Percentiles rank a stretch among this genome's conserved stretches.
Conservation (phyloP, 2,113 vertebrate species). For the Zosterops hypoxanthus region DNA sequence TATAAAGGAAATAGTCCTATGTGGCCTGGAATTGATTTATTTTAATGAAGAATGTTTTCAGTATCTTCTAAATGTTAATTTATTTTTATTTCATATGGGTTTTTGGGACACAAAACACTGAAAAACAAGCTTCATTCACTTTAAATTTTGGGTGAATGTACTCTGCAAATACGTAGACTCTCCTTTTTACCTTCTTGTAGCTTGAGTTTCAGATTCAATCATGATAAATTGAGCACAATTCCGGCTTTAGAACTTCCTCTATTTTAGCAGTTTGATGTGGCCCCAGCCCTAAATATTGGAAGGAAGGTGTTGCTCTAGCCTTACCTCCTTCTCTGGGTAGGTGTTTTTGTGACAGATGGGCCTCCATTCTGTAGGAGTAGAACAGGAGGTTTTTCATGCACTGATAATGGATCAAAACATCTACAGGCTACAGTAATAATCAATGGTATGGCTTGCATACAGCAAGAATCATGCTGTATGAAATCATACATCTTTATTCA, state of each 20-base stretch:
- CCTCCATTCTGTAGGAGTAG: neutral
- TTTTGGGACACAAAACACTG: neutral
- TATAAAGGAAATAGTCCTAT: neutral
- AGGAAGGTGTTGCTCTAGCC: neutral
- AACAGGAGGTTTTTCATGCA: neutral
- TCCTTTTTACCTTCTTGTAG: neutral
- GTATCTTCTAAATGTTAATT: neutral
- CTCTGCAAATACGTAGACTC: neutral
- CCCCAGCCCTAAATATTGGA: neutral
- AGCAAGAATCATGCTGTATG: neutral
- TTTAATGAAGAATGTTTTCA: neutral
- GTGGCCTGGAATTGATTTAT: neutral
- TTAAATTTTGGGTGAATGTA: neutral
- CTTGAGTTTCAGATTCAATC: neutral
- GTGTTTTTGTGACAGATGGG: neutral
- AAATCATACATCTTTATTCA: too few relatives aligned
- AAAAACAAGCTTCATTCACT: neutral
- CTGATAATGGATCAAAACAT: neutral
- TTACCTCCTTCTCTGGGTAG: neutral
- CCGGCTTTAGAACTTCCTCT: neutral
- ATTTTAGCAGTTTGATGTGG: neutral
- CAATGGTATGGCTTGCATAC: neutral
- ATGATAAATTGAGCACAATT: neutral
- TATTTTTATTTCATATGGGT: neutral
- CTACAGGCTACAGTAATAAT: neutral